phyloP scores from a whole-genome alignment of 2,113 vertebrate species.

The Ameiurus melas region DNA sequence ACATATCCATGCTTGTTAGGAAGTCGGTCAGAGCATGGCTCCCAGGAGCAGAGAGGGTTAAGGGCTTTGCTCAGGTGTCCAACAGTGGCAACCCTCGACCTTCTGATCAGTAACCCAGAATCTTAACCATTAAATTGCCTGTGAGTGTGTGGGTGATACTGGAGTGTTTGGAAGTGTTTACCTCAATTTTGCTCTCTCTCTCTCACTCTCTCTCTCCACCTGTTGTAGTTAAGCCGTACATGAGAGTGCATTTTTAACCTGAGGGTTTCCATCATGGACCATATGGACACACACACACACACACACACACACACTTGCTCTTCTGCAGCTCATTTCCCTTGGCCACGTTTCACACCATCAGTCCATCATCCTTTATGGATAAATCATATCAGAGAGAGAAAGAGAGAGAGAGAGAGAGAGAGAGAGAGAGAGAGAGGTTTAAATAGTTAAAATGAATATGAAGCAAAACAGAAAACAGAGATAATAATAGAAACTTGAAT shows the following conservation, averaged over 20 bases:
- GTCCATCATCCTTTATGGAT: not conserved
- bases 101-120: not conserved
- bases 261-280: slow-evolving; percentile 23
- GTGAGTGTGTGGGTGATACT: not conserved
- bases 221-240: slow-evolving; percentile 5
- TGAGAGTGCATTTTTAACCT: slow-evolving; percentile 33
- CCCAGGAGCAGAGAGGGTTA: not conserved
- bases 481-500: no score
- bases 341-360: not conserved
- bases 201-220: not conserved
- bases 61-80: no score
- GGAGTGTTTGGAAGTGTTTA: not conserved
- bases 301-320: not conserved
- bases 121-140: not conserved
- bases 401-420: no score
- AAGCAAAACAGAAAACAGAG: no score
- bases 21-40: not conserved
- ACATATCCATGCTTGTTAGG: not conserved
- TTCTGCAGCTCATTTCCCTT: not conserved
- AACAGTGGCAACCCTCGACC: not conserved
- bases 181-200: not conserved
- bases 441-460: no score
- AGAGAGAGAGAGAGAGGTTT: no score
- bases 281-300: slow-evolving; percentile 4
- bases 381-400: not conserved